Percentiles rank a stretch among this genome's conserved stretches.
Conservation (phyloP, 2,113 vertebrate genomes). For the Sitta europaea region DNA sequence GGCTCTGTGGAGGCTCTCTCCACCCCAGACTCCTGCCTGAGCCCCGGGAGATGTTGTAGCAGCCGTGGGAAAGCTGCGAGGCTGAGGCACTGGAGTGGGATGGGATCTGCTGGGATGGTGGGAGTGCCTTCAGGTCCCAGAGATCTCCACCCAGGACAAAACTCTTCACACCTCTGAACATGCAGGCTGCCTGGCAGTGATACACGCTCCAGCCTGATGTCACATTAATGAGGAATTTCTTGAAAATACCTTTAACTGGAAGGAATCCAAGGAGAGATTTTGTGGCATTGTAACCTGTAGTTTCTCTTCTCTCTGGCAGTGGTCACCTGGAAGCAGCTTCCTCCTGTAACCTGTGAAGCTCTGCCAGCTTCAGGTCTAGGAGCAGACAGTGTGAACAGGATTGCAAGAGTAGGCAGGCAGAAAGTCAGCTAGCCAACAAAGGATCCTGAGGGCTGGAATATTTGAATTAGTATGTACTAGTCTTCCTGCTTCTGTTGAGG, state of each 20-base stretch:
- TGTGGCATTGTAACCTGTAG: neutral
- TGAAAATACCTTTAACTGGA: neutral
- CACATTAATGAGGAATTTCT: neutral
- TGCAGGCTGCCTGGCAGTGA: fast-evolving
- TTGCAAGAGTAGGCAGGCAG: neutral
- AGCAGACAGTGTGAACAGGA: neutral
- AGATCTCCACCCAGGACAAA: neutral
- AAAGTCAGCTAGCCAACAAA: neutral
- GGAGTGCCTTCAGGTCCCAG: neutral
- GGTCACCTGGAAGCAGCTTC: neutral
- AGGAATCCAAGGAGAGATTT: neutral
- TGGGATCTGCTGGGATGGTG: neutral
- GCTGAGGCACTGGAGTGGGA: fast-evolving
- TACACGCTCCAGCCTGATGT: fast-evolving
- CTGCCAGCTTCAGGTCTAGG: neutral
- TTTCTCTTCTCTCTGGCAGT: neutral
- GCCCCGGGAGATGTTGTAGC: neutral
- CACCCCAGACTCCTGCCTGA: neutral
- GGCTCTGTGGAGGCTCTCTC: neutral
- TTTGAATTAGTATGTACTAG: neutral
- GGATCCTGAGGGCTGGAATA: neutral
- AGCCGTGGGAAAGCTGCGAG: neutral
- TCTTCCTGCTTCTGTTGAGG: neutral
- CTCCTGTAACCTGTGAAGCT: neutral
- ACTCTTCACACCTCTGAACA: neutral